phyloP scores from a whole-genome alignment of 2,113 vertebrate genomes.

The Nannobrachium achirus region DNA sequence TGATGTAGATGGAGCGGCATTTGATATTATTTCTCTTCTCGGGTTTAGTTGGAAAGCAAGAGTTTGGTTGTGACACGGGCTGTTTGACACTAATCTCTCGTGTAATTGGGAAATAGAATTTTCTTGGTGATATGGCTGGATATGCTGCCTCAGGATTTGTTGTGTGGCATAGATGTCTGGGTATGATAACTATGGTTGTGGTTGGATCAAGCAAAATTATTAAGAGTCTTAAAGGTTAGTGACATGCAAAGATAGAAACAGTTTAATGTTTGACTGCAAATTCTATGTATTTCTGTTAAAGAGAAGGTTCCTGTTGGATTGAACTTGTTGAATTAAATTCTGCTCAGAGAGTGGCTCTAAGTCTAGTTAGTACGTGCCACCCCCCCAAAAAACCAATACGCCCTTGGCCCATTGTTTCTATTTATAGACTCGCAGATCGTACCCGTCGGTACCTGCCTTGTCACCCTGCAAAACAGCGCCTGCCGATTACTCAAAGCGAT shows the following conservation, averaged over 20 bases:
- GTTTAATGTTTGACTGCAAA: neutral
- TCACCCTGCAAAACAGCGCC: conserved; percentile 92
- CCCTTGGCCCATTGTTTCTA: conserved; percentile 37
- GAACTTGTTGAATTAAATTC: conserved; percentile 57
- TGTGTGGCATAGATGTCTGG: conserved; percentile 39
- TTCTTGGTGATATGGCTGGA: conserved; percentile 39
- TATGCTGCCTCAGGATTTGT: conserved; percentile 42
- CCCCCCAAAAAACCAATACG: conserved; percentile 24
- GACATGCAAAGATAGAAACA: neutral
- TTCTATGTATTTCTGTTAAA: conserved; percentile 79
- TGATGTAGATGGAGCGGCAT: conserved; percentile 22
- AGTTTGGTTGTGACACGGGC: conserved; percentile 48
- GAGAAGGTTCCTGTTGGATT: conserved; percentile 81
- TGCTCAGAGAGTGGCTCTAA: conserved; percentile 56
- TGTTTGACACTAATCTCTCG: conserved; percentile 63
- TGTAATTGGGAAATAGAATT: conserved; percentile 58
- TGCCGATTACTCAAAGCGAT: conserved; percentile 99
- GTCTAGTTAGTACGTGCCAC: neutral
- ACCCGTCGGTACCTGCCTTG: conserved; percentile 73
- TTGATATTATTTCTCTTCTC: conserved; percentile 33
- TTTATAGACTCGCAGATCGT: conserved; percentile 72
- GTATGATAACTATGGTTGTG: conserved; percentile 28
- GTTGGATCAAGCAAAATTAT: conserved; percentile 14
- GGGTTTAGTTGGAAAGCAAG: conserved; percentile 47
- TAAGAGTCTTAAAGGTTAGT: neutral